Base-by-base conservation (phyloP, 64 coral and sea anemone species). In the Hydrozoanthus tunicans region DNA sequence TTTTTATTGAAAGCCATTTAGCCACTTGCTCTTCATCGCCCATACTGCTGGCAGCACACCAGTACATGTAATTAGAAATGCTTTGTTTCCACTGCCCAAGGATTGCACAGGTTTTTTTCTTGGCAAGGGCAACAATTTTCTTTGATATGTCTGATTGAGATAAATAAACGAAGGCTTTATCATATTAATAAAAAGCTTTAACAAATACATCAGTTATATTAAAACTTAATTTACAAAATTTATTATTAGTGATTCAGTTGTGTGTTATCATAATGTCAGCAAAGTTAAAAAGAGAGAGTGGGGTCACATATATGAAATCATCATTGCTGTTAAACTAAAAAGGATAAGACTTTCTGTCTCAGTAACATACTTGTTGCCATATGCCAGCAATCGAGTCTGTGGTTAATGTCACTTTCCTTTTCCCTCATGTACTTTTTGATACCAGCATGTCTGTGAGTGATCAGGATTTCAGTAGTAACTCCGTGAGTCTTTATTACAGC, bases 341-440 rank as follows among this genome's bases (percentile, higher is more conserved):
- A 78, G 53, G 77, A 78, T 64, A 83, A 11, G 8, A 83, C 25
- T 64, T 62, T 83, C 9, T 83, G 24, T 52, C 10, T 10, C 55
- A 53, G 20, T 74, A n/a, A 70, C 53, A 73, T 56, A 89, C 85
- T 59, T 76, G 54, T 89, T 89, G 69, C 85, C 27, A 76, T 55
- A 60, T 89, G 53, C 70, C 85, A 89, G n/a, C 54, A 25, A 59
- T 89, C 85, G 23, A 59, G 74, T 14, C 68, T 59, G 66, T 89
- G 68, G 56, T 74, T 7, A 6, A 89, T 63, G 9, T 72, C 32
- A 15, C 8, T 13, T 72, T 89, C 57, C 13, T 75, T 77, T 89
- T 89, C 12, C 9, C 55, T 59, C 70, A 74, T 24, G 51, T 70
- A 75, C 10, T 27, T 52, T 70, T 73, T 14, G 26, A 89, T 77